These are phyloP conservation scores for Phycodurus eques DNA, from an alignment of 2,113 vertebrate genomes.

Conservation along the genomic window DNA sequence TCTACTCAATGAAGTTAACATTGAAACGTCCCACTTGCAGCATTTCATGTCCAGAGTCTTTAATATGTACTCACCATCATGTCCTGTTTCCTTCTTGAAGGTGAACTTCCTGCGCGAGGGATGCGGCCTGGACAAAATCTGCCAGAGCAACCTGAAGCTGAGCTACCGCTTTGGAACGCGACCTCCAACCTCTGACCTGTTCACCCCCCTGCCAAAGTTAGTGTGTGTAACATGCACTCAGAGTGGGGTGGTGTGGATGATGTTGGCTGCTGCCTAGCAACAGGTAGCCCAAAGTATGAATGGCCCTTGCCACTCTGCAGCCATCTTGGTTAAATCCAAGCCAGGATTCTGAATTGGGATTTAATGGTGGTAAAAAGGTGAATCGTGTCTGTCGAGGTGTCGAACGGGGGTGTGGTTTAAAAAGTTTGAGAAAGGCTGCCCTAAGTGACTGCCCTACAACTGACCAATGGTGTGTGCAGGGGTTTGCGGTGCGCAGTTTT, in stretches of 20 bases:
- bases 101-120: conserved; percentile 90
- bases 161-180: conserved; percentile 79
- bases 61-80: background rate
- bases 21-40: background rate
- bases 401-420: background rate
- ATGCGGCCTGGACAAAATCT: conserved; percentile 88
- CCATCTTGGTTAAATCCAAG: background rate
- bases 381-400: background rate
- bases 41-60: background rate
- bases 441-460: too few relatives aligned
- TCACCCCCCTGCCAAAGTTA: conserved; percentile 83
- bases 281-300: background rate
- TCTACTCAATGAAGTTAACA: background rate
- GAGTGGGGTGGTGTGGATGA: background rate
- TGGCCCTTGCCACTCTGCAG: background rate
- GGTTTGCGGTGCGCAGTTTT: background rate
- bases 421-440: background rate
- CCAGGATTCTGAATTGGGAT: too few relatives aligned
- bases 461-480: too few relatives aligned
- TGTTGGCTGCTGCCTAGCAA: conserved; percentile 7
- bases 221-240: conserved; percentile 22
- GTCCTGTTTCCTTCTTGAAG: conserved; percentile 56
- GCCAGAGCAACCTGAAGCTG: conserved; percentile 91
- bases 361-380: too few relatives aligned
- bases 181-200: conserved; percentile 69